Conservation (phyloP, 2,797 vertebrate species). For the Sebastes steindachneri region DNA sequence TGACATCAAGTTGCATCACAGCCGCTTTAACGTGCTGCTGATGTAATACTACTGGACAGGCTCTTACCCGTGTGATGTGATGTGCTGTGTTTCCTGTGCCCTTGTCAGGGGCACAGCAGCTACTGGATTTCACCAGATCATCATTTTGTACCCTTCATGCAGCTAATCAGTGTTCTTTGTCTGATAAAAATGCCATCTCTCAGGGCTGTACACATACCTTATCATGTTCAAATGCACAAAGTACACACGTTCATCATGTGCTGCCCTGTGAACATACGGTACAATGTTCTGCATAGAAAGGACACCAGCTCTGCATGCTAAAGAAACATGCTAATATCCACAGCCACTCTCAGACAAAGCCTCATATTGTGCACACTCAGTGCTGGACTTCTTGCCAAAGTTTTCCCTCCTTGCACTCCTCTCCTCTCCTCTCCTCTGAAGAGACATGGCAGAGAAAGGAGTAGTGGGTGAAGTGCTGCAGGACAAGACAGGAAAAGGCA, state of each 20-base stretch:
- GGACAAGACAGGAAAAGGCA: conserved; percentile 55
- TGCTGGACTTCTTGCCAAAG: conserved; percentile 25
- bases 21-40: not conserved
- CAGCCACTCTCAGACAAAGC: not conserved
- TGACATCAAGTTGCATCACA: not conserved
- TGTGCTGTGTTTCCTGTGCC: not conserved
- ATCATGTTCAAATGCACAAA: conserved; percentile 30
- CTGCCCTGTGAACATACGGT: not conserved
- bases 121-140: not conserved
- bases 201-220: not conserved
- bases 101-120: not conserved
- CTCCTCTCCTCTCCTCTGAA: conserved; percentile 29
- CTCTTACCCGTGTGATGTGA: not conserved
- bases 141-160: not conserved
- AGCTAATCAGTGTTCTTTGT: conserved; percentile 2
- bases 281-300: not conserved
- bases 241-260: conserved; percentile 2
- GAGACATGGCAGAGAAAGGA: conserved; percentile 72
- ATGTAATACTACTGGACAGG: not conserved
- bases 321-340: conserved; percentile 4
- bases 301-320: not conserved
- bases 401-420: conserved; percentile 44
- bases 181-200: not conserved
- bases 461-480: conserved; percentile 39
- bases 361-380: not conserved